Base-by-base conservation (phyloP, 2,888 invertebrate species). In the Heteromyza rotundicornis region DNA sequence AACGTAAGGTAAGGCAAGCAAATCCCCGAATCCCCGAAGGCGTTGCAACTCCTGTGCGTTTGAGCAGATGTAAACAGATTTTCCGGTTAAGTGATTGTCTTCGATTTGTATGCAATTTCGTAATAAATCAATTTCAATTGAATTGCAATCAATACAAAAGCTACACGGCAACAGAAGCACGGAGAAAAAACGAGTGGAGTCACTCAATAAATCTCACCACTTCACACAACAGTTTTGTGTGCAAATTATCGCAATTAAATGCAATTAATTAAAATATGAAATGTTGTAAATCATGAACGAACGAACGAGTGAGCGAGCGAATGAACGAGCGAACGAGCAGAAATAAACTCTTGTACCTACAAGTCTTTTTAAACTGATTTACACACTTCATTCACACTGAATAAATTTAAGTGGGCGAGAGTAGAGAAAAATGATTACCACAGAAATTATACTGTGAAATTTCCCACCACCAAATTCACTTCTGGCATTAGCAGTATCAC, bases 171-270 rank as follows among this genome's bases (percentile, higher is more conserved):
- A n/a, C n/a, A n/a, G n/a, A n/a, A n/a, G n/a, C n/a, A n/a, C n/a
- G n/a, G n/a, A n/a, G n/a, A n/a, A n/a, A n/a, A n/a, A n/a, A n/a
- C n/a, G n/a, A n/a, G n/a, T n/a, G n/a, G n/a, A n/a, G n/a, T n/a
- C n/a, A n/a, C n/a, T n/a, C n/a, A n/a, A n/a, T n/a, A n/a, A n/a
- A n/a, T n/a, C n/a, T n/a, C n/a, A n/a, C n/a, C n/a, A n/a, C n/a
- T n/a, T n/a, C n/a, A n/a, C n/a, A n/a, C n/a, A n/a, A n/a, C n/a
- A n/a, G n/a, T n/a, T n/a, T n/a, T n/a, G 19, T 20, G 40, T n/a
- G 76, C 76, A 75, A 75, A 75, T 75, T 75, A 75, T 73, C 76
- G 75, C 77, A 75, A 76, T 75, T 75, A 75, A 75, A 76, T 75
- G 75, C 77, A 76, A 75, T 76, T 75, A 75, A 75, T 75, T 76